Percentiles rank a stretch among this genome's conserved stretches.
Conservation (phyloP, 2,113 vertebrate species). For the Amazona guildingii region DNA sequence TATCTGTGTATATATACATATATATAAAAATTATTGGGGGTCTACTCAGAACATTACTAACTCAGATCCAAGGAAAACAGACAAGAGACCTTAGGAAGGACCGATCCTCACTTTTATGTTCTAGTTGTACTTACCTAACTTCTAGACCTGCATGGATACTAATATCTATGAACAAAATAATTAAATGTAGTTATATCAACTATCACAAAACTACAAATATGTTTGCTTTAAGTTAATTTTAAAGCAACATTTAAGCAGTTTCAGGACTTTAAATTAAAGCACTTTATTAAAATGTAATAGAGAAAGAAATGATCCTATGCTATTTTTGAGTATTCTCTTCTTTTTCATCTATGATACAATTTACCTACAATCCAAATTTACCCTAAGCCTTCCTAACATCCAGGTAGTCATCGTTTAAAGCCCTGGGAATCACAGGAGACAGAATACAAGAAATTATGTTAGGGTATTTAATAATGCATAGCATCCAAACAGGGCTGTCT, state of each 20-base stretch:
- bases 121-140: not conserved
- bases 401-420: not conserved
- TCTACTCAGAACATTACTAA: not conserved
- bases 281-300: not conserved
- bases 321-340: not conserved
- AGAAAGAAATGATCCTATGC: not conserved
- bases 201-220: not conserved
- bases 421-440: not conserved
- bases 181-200: not conserved
- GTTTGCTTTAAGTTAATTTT: not conserved
- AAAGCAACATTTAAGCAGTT: not conserved
- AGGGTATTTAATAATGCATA: not conserved
- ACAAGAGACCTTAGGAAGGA: not conserved
- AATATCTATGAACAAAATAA: not conserved
- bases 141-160: not conserved
- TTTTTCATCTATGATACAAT: not conserved
- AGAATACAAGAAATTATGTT: not conserved
- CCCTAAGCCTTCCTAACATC: not conserved
- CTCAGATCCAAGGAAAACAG: not conserved
- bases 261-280: not conserved
- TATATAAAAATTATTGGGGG: not conserved
- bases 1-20: not conserved
- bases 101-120: not conserved
- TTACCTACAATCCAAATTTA: not conserved
- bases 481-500: not conserved